Conservation (phyloP, 2,888 invertebrate genomes). For the Leptinotarsa rubiginosa region DNA sequence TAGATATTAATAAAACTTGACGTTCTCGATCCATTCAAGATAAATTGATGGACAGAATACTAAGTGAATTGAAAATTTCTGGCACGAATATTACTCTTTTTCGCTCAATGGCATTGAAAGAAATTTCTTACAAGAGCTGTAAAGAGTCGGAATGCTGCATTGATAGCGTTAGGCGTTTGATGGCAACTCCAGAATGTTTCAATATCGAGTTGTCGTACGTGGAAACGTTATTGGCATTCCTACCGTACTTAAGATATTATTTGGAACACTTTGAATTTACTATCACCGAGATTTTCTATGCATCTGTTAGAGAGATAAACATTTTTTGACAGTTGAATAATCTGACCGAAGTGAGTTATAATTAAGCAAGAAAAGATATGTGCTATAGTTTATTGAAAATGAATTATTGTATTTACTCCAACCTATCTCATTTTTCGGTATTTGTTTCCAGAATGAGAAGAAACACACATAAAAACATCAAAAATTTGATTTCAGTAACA, state of each 20-base stretch:
- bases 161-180: not conserved
- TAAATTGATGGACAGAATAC: not conserved
- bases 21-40: not conserved
- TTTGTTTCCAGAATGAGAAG: too few relatives aligned
- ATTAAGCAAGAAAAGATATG: too few relatives aligned
- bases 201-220: slow-evolving; percentile 43
- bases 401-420: too few relatives aligned
- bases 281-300: slow-evolving; percentile 47
- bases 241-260: slow-evolving; percentile 48
- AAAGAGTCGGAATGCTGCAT: slow-evolving; percentile 6
- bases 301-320: not conserved
- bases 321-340: too few relatives aligned
- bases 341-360: too few relatives aligned
- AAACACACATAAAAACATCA: too few relatives aligned
- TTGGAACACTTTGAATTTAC: slow-evolving; percentile 51
- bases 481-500: too few relatives aligned
- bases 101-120: not conserved
- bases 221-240: slow-evolving; percentile 48
- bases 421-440: too few relatives aligned
- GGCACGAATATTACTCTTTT: not conserved
- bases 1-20: not conserved
- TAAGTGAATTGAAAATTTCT: not conserved
- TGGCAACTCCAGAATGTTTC: slow-evolving; percentile 41
- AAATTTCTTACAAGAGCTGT: slow-evolving; percentile 6
- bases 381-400: too few relatives aligned